Base-by-base conservation (phyloP, 2,113 vertebrate genomes). In the Gnathonemus longibarbis region DNA sequence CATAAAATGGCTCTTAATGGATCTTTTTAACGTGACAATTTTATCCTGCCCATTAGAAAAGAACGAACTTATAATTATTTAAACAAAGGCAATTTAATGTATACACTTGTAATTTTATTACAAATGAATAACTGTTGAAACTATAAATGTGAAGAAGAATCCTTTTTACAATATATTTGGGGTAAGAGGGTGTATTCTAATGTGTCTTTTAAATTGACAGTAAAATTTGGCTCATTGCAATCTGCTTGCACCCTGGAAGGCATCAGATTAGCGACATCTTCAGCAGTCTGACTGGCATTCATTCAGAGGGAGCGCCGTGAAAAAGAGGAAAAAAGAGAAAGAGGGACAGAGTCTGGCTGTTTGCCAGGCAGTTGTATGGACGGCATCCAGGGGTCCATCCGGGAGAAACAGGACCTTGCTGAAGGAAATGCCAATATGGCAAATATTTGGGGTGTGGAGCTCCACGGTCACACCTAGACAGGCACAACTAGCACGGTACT, bases 321-420 rank as follows among this genome's bases (percentile, higher is more conserved):
- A 77, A 74, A 49, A 21, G 86, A 87, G 62, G 2, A 19, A 45
- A 8, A 6, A 45, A 8, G 35, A 5, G 4, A 27, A 21, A 19
- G 45, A 5, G 6, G 13, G 24, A 27, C 56, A 46, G 7, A 19
- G 74, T 39, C 35, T 77, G 74, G 11, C 74, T 77, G 19, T 49
- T n/a, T 70, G 11, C 62, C 88, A 74, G 42, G 21, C 58, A 62
- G 35, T 86, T 21, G 48, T 10, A 27, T 50, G 46, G 84, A 50
- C n/a, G 21, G 48, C 45, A 49, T 24, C 39, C 58, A 27, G 45
- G n/a, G 31, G 85, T 62, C 66, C 42, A 77, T 50, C 80, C 80
- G 52, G 49, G 27, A 50, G 89, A n/a, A 90, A 17, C 21, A 70
- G 89, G 89, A 90, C 45, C 83, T 19, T 21, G 56, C n/a, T 19